Evolutionary conservation across 1,140 invertebrate genomes (phyloP).

Genomic region (Scaptomyza graminum): DNA sequence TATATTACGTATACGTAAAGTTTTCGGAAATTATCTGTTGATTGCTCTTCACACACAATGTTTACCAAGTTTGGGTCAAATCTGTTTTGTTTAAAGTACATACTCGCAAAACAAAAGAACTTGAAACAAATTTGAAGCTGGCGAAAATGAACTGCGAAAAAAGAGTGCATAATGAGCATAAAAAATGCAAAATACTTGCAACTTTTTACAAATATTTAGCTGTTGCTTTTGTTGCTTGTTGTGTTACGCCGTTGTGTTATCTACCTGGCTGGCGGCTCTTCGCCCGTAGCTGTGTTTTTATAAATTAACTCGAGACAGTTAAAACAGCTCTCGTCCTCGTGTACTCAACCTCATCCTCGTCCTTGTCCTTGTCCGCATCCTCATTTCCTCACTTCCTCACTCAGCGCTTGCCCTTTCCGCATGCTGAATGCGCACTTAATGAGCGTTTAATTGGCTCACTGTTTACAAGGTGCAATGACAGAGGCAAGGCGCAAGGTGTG

Average conservation of each 20-base stretch:
- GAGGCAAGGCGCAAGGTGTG: neutral
- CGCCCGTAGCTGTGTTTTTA: constrained; percentile 58
- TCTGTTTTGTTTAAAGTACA: too few relatives aligned
- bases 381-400: neutral
- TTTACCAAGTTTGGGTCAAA: too few relatives aligned
- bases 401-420: constrained; percentile 14
- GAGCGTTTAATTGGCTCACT: constrained; percentile 80
- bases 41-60: too few relatives aligned
- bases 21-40: too few relatives aligned
- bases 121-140: too few relatives aligned
- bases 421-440: constrained; percentile 69
- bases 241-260: constrained; percentile 11
- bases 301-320: constrained; percentile 48
- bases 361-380: neutral
- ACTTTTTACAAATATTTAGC: constrained; percentile 10
- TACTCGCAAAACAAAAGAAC: too few relatives aligned
- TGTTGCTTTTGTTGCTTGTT: constrained; percentile 6
- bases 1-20: too few relatives aligned
- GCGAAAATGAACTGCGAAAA: neutral
- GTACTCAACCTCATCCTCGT: neutral
- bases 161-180: constrained; percentile 6
- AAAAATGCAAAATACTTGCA: constrained; percentile 23
- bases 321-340: constrained; percentile 20
- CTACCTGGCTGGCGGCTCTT: constrained; percentile 38
- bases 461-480: constrained; percentile 66